These are phyloP conservation scores for Aleadryas rufinucha DNA, from an alignment of 2,113 vertebrate species.

Conservation along the genomic window DNA sequence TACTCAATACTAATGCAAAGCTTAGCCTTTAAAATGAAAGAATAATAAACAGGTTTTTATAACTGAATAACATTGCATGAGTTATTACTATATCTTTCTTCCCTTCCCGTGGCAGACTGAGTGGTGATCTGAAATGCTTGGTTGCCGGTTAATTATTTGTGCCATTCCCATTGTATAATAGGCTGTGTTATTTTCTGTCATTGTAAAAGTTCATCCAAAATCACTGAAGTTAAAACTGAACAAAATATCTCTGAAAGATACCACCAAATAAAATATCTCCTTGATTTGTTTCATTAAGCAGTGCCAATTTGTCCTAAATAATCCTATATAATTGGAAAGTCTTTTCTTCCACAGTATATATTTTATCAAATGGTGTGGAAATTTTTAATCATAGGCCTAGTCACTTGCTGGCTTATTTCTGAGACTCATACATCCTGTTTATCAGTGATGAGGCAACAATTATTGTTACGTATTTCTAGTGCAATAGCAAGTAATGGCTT, in stretches of 20 bases:
- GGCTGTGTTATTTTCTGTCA: neutral
- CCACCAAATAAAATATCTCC: neutral
- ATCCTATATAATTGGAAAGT: neutral
- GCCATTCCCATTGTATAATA: slow-evolving; percentile 8
- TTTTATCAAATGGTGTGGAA: neutral
- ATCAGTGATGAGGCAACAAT: neutral
- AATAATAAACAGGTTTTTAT: slow-evolving; percentile 28
- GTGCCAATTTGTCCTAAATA: neutral
- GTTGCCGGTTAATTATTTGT: slow-evolving; percentile 53
- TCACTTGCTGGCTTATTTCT: neutral
- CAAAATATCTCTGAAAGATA: neutral
- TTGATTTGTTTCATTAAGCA: slow-evolving; percentile 4
- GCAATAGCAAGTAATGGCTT: neutral
- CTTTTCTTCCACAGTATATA: neutral
- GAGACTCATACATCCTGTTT: neutral
- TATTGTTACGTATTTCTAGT: neutral
- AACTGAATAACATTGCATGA: neutral
- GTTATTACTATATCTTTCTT: slow-evolving; percentile 20
- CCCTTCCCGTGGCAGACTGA: neutral
- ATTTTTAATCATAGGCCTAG: neutral
- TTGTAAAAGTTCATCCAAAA: slow-evolving; percentile 23
- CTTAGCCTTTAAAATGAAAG: neutral
- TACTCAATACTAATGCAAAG: neutral
- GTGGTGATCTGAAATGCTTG: slow-evolving; percentile 23
- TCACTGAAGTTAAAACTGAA: slow-evolving; percentile 13